Evolutionary conservation across 2,888 invertebrate species (phyloP).

Genomic region (Ferrisia virgata): DNA sequence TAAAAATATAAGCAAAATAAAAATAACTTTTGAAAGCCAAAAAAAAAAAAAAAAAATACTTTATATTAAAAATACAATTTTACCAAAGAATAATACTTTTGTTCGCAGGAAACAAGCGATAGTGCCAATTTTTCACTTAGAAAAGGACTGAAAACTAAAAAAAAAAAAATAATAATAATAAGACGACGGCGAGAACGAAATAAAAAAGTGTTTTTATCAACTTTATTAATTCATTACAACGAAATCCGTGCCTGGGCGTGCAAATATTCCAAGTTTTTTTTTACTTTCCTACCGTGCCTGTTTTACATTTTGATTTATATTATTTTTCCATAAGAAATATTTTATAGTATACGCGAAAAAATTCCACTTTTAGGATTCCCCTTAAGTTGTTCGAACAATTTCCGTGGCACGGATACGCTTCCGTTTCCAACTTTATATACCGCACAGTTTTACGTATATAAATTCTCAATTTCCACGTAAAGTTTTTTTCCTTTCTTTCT

Average conservation of each 20-base stretch:
- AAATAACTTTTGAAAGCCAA: not conserved
- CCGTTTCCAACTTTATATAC: not conserved
- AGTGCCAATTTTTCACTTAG: not conserved
- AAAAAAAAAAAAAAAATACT: too few relatives aligned
- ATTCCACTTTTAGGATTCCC: not conserved
- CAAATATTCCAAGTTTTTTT: not conserved
- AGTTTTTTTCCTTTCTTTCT: not conserved
- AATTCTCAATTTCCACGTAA: not conserved
- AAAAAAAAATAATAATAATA: not conserved
- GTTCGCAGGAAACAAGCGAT: not conserved
- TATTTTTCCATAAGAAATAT: not conserved
- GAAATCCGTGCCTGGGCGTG: not conserved
- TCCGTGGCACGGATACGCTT: not conserved
- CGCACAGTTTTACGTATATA: not conserved
- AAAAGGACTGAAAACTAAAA: not conserved
- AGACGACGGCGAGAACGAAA: not conserved
- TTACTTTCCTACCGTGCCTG: too few relatives aligned
- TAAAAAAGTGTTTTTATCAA: not conserved
- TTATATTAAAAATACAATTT: not conserved
- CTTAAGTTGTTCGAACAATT: not conserved
- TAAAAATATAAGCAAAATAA: not conserved
- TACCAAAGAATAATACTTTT: not conserved
- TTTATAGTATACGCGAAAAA: conserved; percentile 7
- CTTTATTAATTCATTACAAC: conserved; percentile 26
- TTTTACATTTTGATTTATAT: conserved; percentile 5